Conservation (phyloP, 2,113 vertebrate genomes). For the Nerophis lumbriciformis region DNA sequence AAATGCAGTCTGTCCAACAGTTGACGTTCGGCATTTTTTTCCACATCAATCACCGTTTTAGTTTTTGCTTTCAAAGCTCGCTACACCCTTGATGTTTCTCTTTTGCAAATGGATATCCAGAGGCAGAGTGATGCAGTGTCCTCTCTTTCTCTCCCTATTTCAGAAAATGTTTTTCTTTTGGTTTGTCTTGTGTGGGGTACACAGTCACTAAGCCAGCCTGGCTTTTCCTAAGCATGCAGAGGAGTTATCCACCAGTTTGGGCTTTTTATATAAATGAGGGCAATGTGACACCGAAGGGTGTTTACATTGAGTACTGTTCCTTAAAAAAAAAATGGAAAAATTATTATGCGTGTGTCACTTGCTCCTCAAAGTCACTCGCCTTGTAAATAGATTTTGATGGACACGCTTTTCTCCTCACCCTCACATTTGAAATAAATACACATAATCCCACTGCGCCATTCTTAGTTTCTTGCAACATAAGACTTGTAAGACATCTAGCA, state of each 20-base stretch:
- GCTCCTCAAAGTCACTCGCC: constrained; percentile 55
- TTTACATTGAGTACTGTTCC: constrained; percentile 57
- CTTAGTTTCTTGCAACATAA: constrained; percentile 25
- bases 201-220: constrained; percentile 70
- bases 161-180: constrained; percentile 54
- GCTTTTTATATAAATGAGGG: constrained; percentile 68
- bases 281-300: constrained; percentile 68
- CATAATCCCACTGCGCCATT: constrained; percentile 44
- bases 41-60: constrained; percentile 64
- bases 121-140: constrained; percentile 53
- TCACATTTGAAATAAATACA: constrained; percentile 36
- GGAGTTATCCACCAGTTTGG: constrained; percentile 61
- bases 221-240: constrained; percentile 63
- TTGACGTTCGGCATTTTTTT: constrained; percentile 56
- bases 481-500: neutral
- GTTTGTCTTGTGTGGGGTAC: constrained; percentile 60
- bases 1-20: constrained; percentile 59
- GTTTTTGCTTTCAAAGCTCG: constrained; percentile 61
- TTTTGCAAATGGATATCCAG: constrained; percentile 61
- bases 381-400: constrained; percentile 69
- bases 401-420: constrained; percentile 52
- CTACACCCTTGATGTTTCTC: constrained; percentile 61
- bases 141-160: constrained; percentile 43
- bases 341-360: constrained; percentile 49
- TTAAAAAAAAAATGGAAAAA: constrained; percentile 47